phyloP scores from a whole-genome alignment of 2,888 invertebrate species.

The Protophormia terraenovae region DNA sequence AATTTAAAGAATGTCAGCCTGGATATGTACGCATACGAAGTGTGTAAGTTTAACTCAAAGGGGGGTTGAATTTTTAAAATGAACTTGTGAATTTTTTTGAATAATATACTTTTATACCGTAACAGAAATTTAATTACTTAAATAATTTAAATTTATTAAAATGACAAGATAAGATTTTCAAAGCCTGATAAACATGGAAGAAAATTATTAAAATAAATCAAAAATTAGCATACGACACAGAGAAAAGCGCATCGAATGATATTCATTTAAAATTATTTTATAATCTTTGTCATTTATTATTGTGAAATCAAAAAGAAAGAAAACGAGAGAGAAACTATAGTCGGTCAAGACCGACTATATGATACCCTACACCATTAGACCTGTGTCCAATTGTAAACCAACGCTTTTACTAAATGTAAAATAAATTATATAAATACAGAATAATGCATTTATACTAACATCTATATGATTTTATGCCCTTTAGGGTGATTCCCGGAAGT shows the following conservation, averaged over 20 bases:
- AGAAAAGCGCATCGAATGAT: too few species aligned
- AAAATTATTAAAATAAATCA: background rate
- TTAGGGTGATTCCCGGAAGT: too few species aligned
- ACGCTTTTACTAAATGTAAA: too few species aligned
- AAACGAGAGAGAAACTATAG: too few species aligned
- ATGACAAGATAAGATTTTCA: constrained; percentile 9
- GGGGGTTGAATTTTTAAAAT: background rate
- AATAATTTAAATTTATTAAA: constrained; percentile 40
- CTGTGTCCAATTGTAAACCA: too few species aligned
- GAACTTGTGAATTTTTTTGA: background rate
- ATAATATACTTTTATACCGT: background rate
- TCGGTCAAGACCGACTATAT: too few species aligned
- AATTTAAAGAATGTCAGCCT: background rate
- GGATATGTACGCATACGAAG: background rate
- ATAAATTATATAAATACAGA: too few species aligned
- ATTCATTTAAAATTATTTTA: background rate
- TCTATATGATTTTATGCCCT: too few species aligned
- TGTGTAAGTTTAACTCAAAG: background rate
- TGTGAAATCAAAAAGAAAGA: too few species aligned
- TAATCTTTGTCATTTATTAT: background rate
- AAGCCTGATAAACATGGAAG: background rate
- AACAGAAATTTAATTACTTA: constrained; percentile 38
- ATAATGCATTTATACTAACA: too few species aligned
- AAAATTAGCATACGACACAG: background rate
- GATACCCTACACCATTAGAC: too few species aligned